Base-by-base conservation (phyloP, 2,797 vertebrate genomes). In the Argentina silus region DNA sequence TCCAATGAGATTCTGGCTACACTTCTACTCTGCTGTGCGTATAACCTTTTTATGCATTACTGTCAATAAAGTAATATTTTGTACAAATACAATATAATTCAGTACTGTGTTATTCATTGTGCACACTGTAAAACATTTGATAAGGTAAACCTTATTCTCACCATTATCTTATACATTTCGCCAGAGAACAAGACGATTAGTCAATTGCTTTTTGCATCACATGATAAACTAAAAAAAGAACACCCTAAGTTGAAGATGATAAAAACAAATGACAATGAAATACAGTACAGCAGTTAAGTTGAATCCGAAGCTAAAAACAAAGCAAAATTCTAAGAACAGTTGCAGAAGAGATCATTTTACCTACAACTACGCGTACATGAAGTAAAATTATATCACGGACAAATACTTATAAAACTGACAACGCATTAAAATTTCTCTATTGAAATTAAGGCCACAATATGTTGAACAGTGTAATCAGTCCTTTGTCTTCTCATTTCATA, bases 11-110 rank as follows among this genome's bases (percentile, higher is more conserved):
- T 67, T 55, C 8, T 68, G 27, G 1, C 51, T 27, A 55, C 2
- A 4, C 27, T 6, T 7, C 14, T 45, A 44, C 17, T 63, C 17
- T 86, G 47, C 74, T 75, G 57, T 79, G 72, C 43, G 43, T 75
- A 47, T 81, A 73, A 69, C 66, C 59, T 78, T 90, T 79, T 3
- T 72, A 75, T 69, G 62, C 70, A 56, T 59, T 60, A 73, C 56
- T 83, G 76, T 83, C 82, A 91, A 90, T 89, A 89, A 91, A 90
- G 14, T 44, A 1, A 50, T 63, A 7, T 69, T 77, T 79, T 82
- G 45, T 84, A 72, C 17, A 36, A 72, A 63, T 60, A 0, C 11
- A 19, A 45, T 27, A 21, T 9, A 3, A 56, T 36, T 14, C 14
- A 17, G 6, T 27, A 62, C 42, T 43, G 12, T 62, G 60, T 62